Evolutionary conservation across 2,113 vertebrate species (phyloP).

Genomic region (Acanthochromis polyacanthus): DNA sequence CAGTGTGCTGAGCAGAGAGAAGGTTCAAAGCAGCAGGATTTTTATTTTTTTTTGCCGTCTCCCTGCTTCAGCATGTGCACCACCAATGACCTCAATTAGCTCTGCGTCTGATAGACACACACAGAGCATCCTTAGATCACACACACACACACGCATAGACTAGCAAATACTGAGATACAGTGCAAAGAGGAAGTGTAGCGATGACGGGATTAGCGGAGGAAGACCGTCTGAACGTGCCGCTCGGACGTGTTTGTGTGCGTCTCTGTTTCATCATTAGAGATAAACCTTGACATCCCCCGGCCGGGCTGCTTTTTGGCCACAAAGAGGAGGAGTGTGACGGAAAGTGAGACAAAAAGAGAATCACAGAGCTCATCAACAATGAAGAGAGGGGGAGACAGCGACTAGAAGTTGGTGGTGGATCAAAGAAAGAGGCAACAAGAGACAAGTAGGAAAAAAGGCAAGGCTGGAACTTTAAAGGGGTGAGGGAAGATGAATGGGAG

Average conservation of each 20-base stretch:
- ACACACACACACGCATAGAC: constrained; percentile 30
- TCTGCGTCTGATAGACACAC: constrained; percentile 70
- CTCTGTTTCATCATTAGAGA: constrained; percentile 42
- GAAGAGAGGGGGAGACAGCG: neutral
- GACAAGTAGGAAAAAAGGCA: neutral
- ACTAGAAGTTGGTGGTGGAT: constrained; percentile 35
- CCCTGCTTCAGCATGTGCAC: constrained; percentile 59
- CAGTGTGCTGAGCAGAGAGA: constrained; percentile 64
- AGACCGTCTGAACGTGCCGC: constrained; percentile 16
- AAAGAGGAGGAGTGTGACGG: constrained; percentile 15
- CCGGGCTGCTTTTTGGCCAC: constrained; percentile 19
- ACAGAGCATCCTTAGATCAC: constrained; percentile 59
- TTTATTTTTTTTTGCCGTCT: constrained; percentile 40
- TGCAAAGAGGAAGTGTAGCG: constrained; percentile 9
- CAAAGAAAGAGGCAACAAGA: constrained; percentile 30
- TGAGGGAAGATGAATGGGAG: neutral
- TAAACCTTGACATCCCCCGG: constrained; percentile 20
- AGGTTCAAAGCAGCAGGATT: constrained; percentile 69
- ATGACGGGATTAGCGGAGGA: constrained; percentile 47
- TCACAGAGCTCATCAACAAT: constrained; percentile 20
- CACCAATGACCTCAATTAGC: constrained; percentile 80
- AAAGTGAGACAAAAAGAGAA: constrained; percentile 24
- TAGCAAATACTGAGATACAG: constrained; percentile 33
- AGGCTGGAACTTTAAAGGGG: constrained; percentile 11
- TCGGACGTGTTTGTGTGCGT: constrained; percentile 40